Conservation (phyloP, 2,888 invertebrate genomes). For the Netelia melanura region DNA sequence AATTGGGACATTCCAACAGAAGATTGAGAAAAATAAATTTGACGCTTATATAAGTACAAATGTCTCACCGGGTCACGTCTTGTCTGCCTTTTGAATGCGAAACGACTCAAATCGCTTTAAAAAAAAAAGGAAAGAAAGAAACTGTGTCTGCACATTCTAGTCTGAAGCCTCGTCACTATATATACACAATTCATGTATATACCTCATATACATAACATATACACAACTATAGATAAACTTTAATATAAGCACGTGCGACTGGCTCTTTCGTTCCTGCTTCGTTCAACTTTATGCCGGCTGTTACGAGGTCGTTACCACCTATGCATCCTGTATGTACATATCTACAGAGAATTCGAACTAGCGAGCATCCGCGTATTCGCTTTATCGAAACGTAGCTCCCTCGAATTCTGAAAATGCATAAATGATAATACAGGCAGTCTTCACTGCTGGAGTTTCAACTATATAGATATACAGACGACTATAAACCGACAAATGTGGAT, state of each 20-base stretch:
- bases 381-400: conserved; percentile 13
- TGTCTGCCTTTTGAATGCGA: conserved; percentile 29
- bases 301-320: conserved; percentile 54
- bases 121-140: conserved; percentile 24
- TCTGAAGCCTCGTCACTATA: conserved; percentile 8
- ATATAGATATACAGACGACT: conserved; percentile 8
- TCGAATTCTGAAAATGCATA: conserved; percentile 43
- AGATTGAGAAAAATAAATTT: conserved; percentile 10
- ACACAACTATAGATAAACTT: not conserved
- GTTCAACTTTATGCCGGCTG: conserved; percentile 43
- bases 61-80: conserved; percentile 25
- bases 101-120: conserved; percentile 15
- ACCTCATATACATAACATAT: not conserved
- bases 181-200: not conserved
- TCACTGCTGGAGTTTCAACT: conserved; percentile 9
- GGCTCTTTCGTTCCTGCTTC: conserved; percentile 6
- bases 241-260: conserved; percentile 20
- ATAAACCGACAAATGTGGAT: conserved; percentile 13
- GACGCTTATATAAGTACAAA: not conserved
- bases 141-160: not conserved
- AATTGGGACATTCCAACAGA: not conserved
- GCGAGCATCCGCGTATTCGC: conserved; percentile 31
- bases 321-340: not conserved
- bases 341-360: not conserved
- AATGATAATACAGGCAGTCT: conserved; percentile 47